These are phyloP conservation scores for Rhagophthalmus giganteus DNA, from an alignment of 2,888 invertebrate genomes.

Conservation along the genomic window DNA sequence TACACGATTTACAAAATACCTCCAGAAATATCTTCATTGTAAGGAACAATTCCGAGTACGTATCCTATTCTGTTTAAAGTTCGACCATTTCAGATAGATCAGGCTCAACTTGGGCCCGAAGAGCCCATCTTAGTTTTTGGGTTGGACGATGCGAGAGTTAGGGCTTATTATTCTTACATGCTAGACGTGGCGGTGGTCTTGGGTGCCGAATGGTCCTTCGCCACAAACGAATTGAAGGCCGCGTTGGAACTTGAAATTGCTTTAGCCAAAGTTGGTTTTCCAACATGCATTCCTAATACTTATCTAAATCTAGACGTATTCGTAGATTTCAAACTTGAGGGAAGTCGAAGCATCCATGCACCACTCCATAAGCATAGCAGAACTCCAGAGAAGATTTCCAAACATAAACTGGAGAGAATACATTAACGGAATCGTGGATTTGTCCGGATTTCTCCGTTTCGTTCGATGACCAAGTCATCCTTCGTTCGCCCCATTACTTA, in stretches of 20 bases:
- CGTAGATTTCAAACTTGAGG: constrained; percentile 78
- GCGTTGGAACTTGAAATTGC: constrained; percentile 56
- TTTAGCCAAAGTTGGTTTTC: constrained; percentile 14
- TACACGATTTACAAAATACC: constrained; percentile 32
- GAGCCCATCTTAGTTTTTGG: constrained; percentile 10
- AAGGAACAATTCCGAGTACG: constrained; percentile 4
- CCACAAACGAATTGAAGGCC: constrained; percentile 60
- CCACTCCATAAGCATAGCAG: constrained; percentile 81
- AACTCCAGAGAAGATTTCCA: constrained; percentile 75
- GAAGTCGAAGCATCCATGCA: constrained; percentile 71
- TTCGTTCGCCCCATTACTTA: constrained; percentile 83
- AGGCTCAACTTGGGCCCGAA: constrained; percentile 52
- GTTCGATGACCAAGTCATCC: constrained; percentile 75
- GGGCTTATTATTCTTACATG: constrained; percentile 66
- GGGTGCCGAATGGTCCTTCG: constrained; percentile 70
- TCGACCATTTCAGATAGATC: constrained; percentile 13
- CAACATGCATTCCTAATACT: background rate
- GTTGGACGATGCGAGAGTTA: constrained; percentile 4
- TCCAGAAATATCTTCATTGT: constrained; percentile 31
- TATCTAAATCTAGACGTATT: background rate
- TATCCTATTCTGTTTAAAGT: background rate
- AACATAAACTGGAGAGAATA: constrained; percentile 81
- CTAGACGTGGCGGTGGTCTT: constrained; percentile 78
- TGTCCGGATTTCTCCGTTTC: constrained; percentile 60
- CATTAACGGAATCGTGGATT: constrained; percentile 76